Percentiles rank a stretch among this genome's conserved stretches.
phyloP scores from a whole-genome alignment of 1,140 invertebrate species.

The Chlorops oryzae region DNA sequence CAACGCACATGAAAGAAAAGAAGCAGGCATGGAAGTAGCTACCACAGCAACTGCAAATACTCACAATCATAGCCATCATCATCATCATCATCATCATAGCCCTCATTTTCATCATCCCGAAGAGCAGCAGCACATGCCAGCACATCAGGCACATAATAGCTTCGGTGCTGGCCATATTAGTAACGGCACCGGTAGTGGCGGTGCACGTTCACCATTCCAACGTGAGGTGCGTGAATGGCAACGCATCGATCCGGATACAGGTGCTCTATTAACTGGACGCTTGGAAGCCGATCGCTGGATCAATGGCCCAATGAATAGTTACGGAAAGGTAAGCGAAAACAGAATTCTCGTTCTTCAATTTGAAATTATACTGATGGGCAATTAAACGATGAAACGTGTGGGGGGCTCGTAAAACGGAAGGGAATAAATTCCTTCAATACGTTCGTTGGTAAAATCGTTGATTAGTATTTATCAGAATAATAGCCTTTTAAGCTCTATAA shows the following conservation, averaged over 20 bases:
- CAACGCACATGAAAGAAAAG: background rate
- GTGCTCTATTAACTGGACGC: conserved; percentile 44
- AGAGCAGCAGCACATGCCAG: conserved; percentile 1
- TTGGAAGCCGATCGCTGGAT: conserved; percentile 48
- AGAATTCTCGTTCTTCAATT: no score
- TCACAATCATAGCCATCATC: conserved; percentile 33
- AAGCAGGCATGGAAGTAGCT: conserved; percentile 31
- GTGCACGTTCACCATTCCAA: conserved; percentile 41
- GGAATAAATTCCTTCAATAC: no score
- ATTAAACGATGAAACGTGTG: no score
- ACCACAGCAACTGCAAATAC: conserved; percentile 44
- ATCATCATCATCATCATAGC: conserved; percentile 29
- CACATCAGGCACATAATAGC: background rate
- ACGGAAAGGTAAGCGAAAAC: conserved; percentile 46
- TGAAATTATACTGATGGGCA: no score
- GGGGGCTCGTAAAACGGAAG: no score
- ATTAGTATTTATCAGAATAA: no score
- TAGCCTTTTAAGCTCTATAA: no score
- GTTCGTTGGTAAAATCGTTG: no score
- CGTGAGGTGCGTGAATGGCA: conserved; percentile 48
- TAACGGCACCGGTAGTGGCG: conserved; percentile 9
- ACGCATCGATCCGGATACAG: conserved; percentile 47
- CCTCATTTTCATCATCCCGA: conserved; percentile 3
- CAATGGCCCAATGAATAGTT: conserved; percentile 43
- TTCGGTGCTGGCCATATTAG: conserved; percentile 11